Percentiles rank a stretch among this genome's conserved stretches.
These are phyloP conservation scores for human DNA, from an alignment of 2,113 vertebrate species.

Conservation along the genomic window DNA sequence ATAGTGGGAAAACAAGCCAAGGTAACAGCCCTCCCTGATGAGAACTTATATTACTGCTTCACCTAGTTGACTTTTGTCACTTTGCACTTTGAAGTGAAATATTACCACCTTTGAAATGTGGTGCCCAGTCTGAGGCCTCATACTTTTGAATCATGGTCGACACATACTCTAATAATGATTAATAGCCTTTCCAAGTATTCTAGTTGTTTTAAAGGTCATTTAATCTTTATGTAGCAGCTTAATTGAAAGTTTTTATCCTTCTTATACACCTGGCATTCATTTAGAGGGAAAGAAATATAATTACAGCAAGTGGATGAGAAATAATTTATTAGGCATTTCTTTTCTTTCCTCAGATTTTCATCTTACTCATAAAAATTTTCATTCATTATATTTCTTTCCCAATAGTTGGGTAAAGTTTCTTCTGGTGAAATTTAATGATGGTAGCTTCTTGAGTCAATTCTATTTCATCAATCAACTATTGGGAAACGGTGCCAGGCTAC, in stretches of 20 bases:
- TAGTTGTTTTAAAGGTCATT: conserved; percentile 80
- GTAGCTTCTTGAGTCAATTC: background rate
- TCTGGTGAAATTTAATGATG: background rate
- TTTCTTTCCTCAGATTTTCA: conserved; percentile 18
- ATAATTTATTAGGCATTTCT: conserved; percentile 17
- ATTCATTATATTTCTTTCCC: background rate
- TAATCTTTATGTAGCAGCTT: conserved; percentile 75
- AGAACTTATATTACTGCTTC: conserved; percentile 71
- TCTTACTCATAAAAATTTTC: background rate
- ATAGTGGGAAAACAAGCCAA: conserved; percentile 73
- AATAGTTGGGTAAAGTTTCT: background rate
- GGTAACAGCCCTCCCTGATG: conserved; percentile 77
- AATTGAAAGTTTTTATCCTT: conserved; percentile 69
- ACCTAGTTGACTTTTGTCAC: conserved; percentile 75
- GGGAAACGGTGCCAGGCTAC: background rate
- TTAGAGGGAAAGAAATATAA: background rate
- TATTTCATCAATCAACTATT: background rate
- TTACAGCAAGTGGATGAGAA: background rate
- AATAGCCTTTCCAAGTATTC: conserved; percentile 75
- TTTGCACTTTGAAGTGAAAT: conserved; percentile 73
- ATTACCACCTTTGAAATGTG: conserved; percentile 60
- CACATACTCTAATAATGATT: conserved; percentile 73
- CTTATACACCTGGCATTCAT: conserved; percentile 41
- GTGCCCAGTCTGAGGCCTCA: conserved; percentile 49
- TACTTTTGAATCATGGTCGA: conserved; percentile 53